These are phyloP conservation scores for Hippocampus comes DNA, from an alignment of 2,113 vertebrate genomes.

Conservation along the genomic window DNA sequence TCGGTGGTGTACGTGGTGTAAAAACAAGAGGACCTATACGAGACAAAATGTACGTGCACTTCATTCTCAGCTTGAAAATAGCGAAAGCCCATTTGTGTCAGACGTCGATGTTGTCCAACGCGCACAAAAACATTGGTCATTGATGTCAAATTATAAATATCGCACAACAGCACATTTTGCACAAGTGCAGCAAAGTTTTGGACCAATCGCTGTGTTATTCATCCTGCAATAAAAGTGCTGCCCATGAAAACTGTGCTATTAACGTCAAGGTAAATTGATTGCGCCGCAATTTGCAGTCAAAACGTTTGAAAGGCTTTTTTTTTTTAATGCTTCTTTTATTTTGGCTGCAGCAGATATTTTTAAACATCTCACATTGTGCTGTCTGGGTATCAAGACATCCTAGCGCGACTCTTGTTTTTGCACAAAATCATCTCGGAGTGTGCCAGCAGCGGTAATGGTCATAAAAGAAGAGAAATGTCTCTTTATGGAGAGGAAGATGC, in stretches of 20 bases:
- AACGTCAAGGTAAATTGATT: constrained; percentile 1
- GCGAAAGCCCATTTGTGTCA: neutral
- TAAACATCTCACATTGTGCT: neutral
- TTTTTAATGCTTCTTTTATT: neutral
- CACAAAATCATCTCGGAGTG: neutral
- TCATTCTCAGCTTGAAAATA: no score
- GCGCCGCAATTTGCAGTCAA: constrained; percentile 3
- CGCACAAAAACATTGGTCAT: neutral
- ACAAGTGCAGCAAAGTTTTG: neutral
- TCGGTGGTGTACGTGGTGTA: neutral
- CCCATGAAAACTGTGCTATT: neutral
- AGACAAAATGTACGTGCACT: no score
- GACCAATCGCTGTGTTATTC: neutral
- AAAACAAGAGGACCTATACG: no score
- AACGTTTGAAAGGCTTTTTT: neutral
- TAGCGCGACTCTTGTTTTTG: neutral
- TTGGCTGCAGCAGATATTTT: constrained; percentile 5
- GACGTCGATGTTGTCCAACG: neutral
- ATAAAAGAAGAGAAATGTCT: neutral
- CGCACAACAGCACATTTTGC: neutral
- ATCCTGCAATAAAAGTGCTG: neutral
- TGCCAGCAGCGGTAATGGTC: neutral
- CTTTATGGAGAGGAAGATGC: constrained; percentile 16
- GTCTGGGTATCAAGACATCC: neutral
- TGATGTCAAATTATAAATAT: neutral